Evolutionary conservation across 2,797 vertebrate species (phyloP), one percentile per base, ranked within the genome.

Genomic region (Pogoniulus pusillus): DNA sequence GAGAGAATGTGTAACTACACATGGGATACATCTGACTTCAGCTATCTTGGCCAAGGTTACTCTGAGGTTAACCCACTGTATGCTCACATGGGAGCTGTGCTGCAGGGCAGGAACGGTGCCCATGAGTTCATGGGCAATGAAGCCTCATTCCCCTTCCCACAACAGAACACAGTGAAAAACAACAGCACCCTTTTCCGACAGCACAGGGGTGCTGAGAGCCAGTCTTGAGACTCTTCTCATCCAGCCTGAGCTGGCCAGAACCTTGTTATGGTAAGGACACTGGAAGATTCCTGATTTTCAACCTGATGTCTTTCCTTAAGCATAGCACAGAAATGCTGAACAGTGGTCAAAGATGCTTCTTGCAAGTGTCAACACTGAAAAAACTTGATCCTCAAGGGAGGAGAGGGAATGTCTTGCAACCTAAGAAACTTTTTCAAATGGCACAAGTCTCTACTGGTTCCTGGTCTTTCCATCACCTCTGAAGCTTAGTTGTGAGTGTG

Each of bases 81-180:
- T 0, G 1, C 8, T 77, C 19, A 10, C 0, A 3, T 24, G 29
- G 54, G 79, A 2, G 3, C 32, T 34, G 55, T 34, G 37, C 23
- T 0, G 2, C 10, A 16, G 43, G 26, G 55, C 35, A 43, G 62
- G 30, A 24, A 53, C 0, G 1, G 37, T 53, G 30, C 49, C 26
- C 51, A 6, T 15, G 32, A 34, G 35, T 17, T 43, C 66, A 15
- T 1, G 34, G 39, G 59, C 53, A 55, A 29, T 1, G 1, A 22
- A n/a, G 16, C 34, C 35, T 55, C 30, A 7, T 27, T 71, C 30
- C 2, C 34, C 30, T 82, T 72, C 76, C 4, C 1, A 54, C 8
- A 80, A 53, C 5, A 32, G 39, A 7, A 58, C 8, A 12, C 5
- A 8, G 3, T 30, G 49, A 63, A 16, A 53, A 73, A 59, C 4